Conservation (phyloP, 2,888 invertebrate species). For the Ptilodon capucinus region DNA sequence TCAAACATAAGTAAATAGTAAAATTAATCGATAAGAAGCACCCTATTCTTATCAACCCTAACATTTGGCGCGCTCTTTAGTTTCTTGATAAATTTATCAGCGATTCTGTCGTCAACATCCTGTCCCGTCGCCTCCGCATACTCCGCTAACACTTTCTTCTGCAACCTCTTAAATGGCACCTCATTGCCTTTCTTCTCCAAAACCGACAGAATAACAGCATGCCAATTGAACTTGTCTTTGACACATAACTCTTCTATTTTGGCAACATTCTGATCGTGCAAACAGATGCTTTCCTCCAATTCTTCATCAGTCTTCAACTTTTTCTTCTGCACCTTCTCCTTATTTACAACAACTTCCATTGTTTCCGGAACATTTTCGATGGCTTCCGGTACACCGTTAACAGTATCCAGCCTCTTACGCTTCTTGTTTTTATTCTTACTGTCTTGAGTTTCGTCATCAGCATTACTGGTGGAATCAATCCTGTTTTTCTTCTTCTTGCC, state of each 20-base stretch:
- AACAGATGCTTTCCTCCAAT: slow-evolving; percentile 61
- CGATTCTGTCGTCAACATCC: slow-evolving; percentile 84
- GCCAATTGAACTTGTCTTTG: slow-evolving; percentile 76
- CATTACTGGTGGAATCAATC: slow-evolving; percentile 47
- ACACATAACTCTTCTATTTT: slow-evolving; percentile 59
- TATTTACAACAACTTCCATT: slow-evolving; percentile 33
- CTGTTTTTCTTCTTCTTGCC: slow-evolving; percentile 72
- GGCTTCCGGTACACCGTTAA: slow-evolving; percentile 36
- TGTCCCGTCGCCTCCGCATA: slow-evolving; percentile 79
- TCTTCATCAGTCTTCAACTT: slow-evolving; percentile 61
- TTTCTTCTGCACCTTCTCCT: slow-evolving; percentile 59
- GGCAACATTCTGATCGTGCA: slow-evolving; percentile 75
- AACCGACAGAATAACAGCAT: slow-evolving; percentile 72
- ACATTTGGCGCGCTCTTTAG: slow-evolving; percentile 86
- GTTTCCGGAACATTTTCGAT: slow-evolving; percentile 25
- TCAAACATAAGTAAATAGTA: no score
- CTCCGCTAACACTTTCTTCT: slow-evolving; percentile 88
- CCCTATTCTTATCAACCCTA: slow-evolving; percentile 84
- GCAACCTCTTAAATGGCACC: slow-evolving; percentile 87
- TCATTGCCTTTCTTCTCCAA: slow-evolving; percentile 83
- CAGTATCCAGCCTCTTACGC: slow-evolving; percentile 69
- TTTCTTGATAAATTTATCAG: slow-evolving; percentile 88
- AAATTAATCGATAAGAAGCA: slow-evolving; percentile 59
- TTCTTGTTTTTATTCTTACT: slow-evolving; percentile 64
- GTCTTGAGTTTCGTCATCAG: slow-evolving; percentile 47